Conservation (phyloP, 2,888 invertebrate species). For the Muscina levida region DNA sequence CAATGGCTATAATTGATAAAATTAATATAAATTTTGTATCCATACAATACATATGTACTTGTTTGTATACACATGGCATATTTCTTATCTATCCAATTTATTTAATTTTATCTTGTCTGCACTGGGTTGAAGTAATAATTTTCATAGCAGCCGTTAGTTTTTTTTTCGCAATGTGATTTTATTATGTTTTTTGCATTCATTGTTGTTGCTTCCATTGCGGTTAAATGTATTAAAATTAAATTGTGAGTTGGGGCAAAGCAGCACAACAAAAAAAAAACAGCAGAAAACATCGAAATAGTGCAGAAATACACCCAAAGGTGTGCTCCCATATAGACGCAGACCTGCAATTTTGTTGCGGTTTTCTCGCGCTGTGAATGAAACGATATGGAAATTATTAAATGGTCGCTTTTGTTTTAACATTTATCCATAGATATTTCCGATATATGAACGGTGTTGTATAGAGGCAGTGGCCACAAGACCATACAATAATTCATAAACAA, state of each 20-base stretch:
- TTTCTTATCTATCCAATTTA: conserved; percentile 48
- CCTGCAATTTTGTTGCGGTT: conserved; percentile 11
- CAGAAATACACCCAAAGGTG: conserved; percentile 17
- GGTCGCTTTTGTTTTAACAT: conserved; percentile 12
- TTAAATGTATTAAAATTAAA: conserved; percentile 33
- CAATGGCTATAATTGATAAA: conserved; percentile 34
- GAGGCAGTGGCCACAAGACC: background rate
- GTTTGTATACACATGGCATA: conserved; percentile 9
- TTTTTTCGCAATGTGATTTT: conserved; percentile 42
- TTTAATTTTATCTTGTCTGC: conserved; percentile 60
- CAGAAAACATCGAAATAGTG: background rate
- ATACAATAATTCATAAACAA: conserved; percentile 7
- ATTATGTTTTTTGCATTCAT: background rate
- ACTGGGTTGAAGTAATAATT: conserved; percentile 44
- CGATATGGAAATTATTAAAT: conserved; percentile 32
- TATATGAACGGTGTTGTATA: background rate
- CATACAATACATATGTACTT: background rate
- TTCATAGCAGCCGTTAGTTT: conserved; percentile 14
- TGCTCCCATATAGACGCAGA: conserved; percentile 17
- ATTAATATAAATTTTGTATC: background rate
- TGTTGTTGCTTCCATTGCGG: conserved; percentile 11
- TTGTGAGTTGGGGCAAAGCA: background rate
- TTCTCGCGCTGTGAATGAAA: conserved; percentile 8
- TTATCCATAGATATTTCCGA: background rate
- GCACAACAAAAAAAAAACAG: too few species aligned